Conservation (phyloP, 2,113 vertebrate genomes). For the Gymnocephalus cernua region DNA sequence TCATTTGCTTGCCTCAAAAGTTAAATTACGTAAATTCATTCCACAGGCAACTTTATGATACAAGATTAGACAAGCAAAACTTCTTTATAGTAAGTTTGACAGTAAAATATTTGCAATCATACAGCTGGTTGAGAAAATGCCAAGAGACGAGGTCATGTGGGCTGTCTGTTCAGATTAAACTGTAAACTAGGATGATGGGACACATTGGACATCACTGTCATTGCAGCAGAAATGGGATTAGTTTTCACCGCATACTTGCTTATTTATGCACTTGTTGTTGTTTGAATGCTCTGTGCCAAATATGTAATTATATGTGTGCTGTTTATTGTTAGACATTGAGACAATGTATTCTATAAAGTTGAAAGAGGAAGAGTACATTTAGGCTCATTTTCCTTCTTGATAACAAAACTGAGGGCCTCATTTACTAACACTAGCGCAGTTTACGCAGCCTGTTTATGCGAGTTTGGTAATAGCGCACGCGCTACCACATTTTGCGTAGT, state of each 20-base stretch:
- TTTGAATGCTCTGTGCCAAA: neutral
- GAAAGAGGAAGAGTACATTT: neutral
- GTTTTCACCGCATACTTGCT: neutral
- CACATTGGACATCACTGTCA: slow-evolving; percentile 1
- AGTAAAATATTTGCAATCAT: slow-evolving; percentile 1
- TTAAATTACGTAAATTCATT: neutral
- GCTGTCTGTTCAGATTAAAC: slow-evolving; percentile 20
- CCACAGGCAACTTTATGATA: neutral
- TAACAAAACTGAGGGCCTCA: neutral
- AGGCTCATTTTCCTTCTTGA: neutral
- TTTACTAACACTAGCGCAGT: too few relatives aligned
- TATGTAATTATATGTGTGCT: neutral
- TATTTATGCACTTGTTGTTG: neutral
- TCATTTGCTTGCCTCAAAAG: neutral
- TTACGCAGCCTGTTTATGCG: too few relatives aligned
- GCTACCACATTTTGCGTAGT: too few relatives aligned
- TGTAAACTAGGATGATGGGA: slow-evolving; percentile 18
- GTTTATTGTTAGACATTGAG: neutral
- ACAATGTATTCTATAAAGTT: neutral
- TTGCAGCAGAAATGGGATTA: neutral
- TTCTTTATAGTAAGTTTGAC: neutral
- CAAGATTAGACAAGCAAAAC: neutral
- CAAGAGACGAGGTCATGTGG: slow-evolving; percentile 31
- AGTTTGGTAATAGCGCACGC: too few relatives aligned
- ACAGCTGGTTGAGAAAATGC: slow-evolving; percentile 23